These are phyloP conservation scores for Aphidius ervi DNA, from an alignment of 1,140 invertebrate genomes.

Conservation along the genomic window DNA sequence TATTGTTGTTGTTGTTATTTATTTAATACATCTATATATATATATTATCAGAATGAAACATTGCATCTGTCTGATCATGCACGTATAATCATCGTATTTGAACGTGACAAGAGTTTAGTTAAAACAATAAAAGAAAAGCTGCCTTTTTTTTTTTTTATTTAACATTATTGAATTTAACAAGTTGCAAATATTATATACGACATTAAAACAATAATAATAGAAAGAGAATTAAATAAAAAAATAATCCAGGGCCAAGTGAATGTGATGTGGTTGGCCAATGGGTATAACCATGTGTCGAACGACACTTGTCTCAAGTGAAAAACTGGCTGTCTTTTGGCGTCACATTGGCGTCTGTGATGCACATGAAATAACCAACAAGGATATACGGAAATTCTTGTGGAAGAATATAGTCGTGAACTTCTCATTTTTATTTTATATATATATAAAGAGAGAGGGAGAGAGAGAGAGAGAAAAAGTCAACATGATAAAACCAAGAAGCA, in stretches of 20 bases:
- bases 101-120: too few species aligned
- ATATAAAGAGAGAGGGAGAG: background rate
- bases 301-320: slow-evolving; percentile 44
- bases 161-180: too few species aligned
- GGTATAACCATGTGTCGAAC: slow-evolving; percentile 28
- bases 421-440: background rate
- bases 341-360: slow-evolving; percentile 23
- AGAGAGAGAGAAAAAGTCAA: slow-evolving; percentile 2
- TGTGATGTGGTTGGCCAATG: slow-evolving; percentile 28
- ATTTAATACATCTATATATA: too few species aligned
- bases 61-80: too few species aligned
- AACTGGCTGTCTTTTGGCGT: slow-evolving; percentile 37
- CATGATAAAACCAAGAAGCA: slow-evolving; percentile 27
- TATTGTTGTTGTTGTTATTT: too few species aligned
- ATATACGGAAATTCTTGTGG: slow-evolving; percentile 7
- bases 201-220: too few species aligned
- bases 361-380: background rate
- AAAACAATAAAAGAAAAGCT: too few species aligned
- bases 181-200: too few species aligned
- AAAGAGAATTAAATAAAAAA: too few species aligned
- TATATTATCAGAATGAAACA: too few species aligned
- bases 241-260: slow-evolving; percentile 15
- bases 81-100: too few species aligned
- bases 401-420: background rate
- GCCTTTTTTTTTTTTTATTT: too few species aligned